A percentile compares a stretch with the other conserved stretches of the same genome.
These are phyloP conservation scores for Volucella zonaria DNA, from an alignment of 2,888 invertebrate species.

Conservation along the genomic window DNA sequence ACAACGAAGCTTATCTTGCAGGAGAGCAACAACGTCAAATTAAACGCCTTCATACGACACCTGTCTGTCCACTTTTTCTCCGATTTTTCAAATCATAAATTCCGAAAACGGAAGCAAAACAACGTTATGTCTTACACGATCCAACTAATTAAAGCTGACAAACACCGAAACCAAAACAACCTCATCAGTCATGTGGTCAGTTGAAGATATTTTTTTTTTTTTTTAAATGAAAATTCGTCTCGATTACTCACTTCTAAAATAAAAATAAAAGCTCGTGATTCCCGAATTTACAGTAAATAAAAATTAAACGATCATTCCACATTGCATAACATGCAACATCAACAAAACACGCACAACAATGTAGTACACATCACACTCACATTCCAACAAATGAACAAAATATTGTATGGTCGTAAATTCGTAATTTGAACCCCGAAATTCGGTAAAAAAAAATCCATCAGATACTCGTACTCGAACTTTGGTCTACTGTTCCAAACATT, in stretches of 20 bases:
- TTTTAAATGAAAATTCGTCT: constrained; percentile 34
- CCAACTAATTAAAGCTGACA: too few species aligned
- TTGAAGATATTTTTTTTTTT: not conserved
- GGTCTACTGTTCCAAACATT: constrained; percentile 28
- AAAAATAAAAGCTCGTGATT: not conserved
- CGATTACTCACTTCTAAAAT: constrained; percentile 1
- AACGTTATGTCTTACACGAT: too few species aligned
- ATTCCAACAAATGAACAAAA: not conserved
- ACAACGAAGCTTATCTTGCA: too few species aligned
- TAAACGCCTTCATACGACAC: too few species aligned
- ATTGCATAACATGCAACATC: constrained; percentile 42
- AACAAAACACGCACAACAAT: constrained; percentile 17
- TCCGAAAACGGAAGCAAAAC: too few species aligned
- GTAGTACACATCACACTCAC: constrained; percentile 1
- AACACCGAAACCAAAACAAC: too few species aligned
- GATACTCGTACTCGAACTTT: constrained; percentile 31
- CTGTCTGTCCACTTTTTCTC: too few species aligned
- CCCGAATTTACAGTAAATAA: constrained; percentile 33
- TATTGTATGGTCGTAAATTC: not conserved
- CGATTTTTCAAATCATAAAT: too few species aligned
- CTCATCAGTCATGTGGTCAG: too few species aligned
- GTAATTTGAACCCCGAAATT: not conserved
- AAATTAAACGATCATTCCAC: constrained; percentile 16
- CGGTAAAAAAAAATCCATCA: constrained; percentile 30
- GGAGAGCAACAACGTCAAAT: too few species aligned